These are phyloP conservation scores for Prochilodus magdalenae DNA, from an alignment of 2,113 vertebrate species.

Conservation along the genomic window DNA sequence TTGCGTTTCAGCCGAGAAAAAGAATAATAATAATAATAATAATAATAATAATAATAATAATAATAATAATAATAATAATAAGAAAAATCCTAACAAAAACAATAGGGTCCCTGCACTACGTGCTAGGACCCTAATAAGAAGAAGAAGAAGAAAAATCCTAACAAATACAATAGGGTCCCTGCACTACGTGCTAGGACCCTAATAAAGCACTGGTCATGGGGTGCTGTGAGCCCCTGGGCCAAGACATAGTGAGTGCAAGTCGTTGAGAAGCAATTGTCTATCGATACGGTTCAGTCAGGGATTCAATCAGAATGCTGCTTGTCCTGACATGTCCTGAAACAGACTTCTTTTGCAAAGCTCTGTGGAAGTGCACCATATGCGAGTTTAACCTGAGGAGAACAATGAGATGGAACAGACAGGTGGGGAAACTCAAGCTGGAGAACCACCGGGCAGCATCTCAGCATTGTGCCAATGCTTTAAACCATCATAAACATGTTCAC, in stretches of 20 bases:
- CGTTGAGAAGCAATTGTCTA: neutral
- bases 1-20: too few relatives aligned
- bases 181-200: too few relatives aligned
- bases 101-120: too few relatives aligned
- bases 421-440: neutral
- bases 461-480: neutral
- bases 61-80: too few relatives aligned
- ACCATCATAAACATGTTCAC: neutral
- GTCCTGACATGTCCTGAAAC: constrained; percentile 16
- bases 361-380: neutral
- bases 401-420: constrained; percentile 14
- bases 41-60: too few relatives aligned
- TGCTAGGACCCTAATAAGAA: too few relatives aligned
- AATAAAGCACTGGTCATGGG: neutral
- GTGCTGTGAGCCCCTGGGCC: neutral
- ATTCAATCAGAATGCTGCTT: constrained; percentile 7
- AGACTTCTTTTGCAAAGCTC: neutral
- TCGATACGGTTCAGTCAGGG: neutral
- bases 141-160: too few relatives aligned
- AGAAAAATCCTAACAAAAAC: too few relatives aligned
- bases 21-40: too few relatives aligned
- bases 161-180: too few relatives aligned
- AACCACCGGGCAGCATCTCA: neutral
- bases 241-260: neutral
- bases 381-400: neutral